phyloP scores from a whole-genome alignment of 2,888 invertebrate genomes.

The Mantis religiosa region DNA sequence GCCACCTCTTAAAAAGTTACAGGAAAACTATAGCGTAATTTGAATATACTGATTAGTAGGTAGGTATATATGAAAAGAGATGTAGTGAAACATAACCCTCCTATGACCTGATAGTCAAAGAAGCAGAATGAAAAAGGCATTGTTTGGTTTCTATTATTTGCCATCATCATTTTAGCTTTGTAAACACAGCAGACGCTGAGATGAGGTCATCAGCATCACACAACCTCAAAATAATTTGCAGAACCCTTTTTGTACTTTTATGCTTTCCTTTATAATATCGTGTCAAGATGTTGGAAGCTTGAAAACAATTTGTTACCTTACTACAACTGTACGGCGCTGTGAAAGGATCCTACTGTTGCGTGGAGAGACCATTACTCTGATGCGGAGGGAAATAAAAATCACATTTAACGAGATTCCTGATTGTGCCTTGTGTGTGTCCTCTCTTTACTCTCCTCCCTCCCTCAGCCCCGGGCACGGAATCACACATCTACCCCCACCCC shows the following conservation, averaged over 20 bases:
- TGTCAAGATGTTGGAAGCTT: not conserved
- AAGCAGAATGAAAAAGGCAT: too few relatives aligned
- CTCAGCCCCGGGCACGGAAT: slow-evolving; percentile 21
- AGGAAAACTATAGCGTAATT: too few relatives aligned
- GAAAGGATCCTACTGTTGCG: not conserved
- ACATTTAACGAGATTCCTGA: slow-evolving; percentile 31
- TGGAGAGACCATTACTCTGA: slow-evolving; percentile 1
- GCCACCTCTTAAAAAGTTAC: too few relatives aligned
- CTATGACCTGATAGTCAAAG: too few relatives aligned
- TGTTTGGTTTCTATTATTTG: too few relatives aligned
- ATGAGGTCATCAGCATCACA: too few relatives aligned
- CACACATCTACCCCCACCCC: slow-evolving; percentile 16
- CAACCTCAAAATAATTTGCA: too few relatives aligned
- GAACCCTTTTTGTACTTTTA: not conserved
- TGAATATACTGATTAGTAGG: too few relatives aligned
- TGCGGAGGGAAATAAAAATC: slow-evolving; percentile 25
- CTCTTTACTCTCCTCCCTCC: not conserved
- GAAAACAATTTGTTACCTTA: not conserved
- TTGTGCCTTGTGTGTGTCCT: slow-evolving; percentile 22
- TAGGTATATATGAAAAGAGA: too few relatives aligned
- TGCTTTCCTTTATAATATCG: not conserved
- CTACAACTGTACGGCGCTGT: not conserved
- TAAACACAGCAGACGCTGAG: not conserved
- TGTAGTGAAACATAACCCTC: too few relatives aligned
- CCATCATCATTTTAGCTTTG: not conserved